Percentiles rank a stretch among this genome's conserved stretches.
phyloP scores from a whole-genome alignment of 2,888 invertebrate genomes.

The Pterobdella sp. region DNA sequence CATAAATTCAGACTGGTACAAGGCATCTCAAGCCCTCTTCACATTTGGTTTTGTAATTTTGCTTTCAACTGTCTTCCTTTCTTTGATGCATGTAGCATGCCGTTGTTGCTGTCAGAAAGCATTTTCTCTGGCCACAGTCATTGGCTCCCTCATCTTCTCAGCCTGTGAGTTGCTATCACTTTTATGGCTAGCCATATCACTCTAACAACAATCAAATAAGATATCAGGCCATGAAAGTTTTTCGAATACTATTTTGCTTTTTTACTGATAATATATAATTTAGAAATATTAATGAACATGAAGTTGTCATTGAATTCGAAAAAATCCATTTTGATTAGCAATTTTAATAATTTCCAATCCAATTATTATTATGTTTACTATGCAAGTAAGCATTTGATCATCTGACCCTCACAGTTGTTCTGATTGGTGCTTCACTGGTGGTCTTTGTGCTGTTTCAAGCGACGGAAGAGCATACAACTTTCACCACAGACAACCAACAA shows the following conservation, averaged over 20 bases:
- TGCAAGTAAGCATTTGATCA: neutral
- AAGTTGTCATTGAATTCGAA: neutral
- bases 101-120: conserved; percentile 37
- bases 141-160: conserved; percentile 28
- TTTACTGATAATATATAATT: neutral
- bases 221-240: neutral
- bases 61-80: conserved; percentile 42
- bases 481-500: neutral
- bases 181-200: neutral
- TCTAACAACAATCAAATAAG: neutral
- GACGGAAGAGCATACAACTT: conserved; percentile 13
- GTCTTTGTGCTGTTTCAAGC: conserved; percentile 26
- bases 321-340: too few relatives aligned
- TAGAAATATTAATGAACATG: neutral
- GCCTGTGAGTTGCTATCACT: conserved; percentile 14
- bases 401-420: conserved; percentile 17
- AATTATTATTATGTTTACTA: too few relatives aligned
- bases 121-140: conserved; percentile 28
- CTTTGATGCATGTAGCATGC: conserved; percentile 45
- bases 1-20: conserved; percentile 44
- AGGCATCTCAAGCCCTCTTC: conserved; percentile 43
- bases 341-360: too few relatives aligned
- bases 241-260: neutral
- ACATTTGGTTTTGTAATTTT: conserved; percentile 41
- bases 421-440: conserved; percentile 26